Percentiles rank a stretch among this genome's conserved stretches.
Conservation (phyloP, 2,888 invertebrate species). For the Chaetogeoica ovagalla region DNA sequence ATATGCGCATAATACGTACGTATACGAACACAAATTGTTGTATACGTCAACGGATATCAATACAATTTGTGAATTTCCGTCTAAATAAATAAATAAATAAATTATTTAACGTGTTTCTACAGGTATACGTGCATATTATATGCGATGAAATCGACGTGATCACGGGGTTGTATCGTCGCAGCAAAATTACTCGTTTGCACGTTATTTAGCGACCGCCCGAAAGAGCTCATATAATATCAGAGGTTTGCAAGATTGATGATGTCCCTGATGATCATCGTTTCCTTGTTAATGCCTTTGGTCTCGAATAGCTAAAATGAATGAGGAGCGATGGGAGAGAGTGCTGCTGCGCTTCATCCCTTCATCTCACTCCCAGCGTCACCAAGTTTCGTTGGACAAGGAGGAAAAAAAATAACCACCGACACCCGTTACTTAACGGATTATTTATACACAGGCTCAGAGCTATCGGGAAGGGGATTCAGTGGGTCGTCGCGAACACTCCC, state of each 20-base stretch:
- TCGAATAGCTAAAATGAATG: conserved; percentile 32
- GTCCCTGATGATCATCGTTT: conserved; percentile 52
- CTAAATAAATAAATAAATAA: background rate
- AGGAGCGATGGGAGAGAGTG: background rate
- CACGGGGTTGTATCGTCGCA: conserved; percentile 5
- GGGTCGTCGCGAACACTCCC: too few relatives aligned
- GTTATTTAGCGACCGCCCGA: conserved; percentile 28
- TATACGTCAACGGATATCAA: background rate
- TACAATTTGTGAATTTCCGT: background rate
- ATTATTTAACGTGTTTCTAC: background rate
- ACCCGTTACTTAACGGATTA: conserved; percentile 43
- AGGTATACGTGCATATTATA: background rate
- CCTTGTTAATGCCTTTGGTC: conserved; percentile 46
- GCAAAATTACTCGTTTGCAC: conserved; percentile 36
- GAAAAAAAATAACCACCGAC: conserved; percentile 31
- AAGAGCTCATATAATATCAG: conserved; percentile 46
- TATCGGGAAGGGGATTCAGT: too few relatives aligned
- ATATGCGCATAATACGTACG: too few relatives aligned
- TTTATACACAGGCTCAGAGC: background rate
- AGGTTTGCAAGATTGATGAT: conserved; percentile 51
- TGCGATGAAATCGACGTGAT: background rate
- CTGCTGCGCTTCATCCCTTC: background rate
- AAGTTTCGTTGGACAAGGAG: conserved; percentile 7
- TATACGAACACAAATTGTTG: background rate
- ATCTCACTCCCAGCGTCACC: background rate